Evolutionary conservation across 2,888 invertebrate species (phyloP).

Genomic region (Falcaria lacertinaria): DNA sequence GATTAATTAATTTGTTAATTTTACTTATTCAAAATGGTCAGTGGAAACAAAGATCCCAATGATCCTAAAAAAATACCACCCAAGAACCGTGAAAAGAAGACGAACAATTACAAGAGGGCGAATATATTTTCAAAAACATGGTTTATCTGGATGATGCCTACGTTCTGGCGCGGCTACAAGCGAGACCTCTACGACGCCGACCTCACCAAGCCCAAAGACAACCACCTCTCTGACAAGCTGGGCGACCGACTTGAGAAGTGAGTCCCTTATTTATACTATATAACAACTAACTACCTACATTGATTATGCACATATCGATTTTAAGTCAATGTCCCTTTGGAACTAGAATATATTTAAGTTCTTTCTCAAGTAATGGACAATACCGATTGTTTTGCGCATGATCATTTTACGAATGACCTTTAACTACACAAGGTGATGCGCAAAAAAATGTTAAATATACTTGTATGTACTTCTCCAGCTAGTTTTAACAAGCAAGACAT

Average conservation of each 20-base stretch:
- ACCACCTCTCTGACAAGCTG: slow-evolving; percentile 81
- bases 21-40: slow-evolving; percentile 58
- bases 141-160: slow-evolving; percentile 78
- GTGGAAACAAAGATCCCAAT: slow-evolving; percentile 66
- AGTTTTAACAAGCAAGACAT: slow-evolving; percentile 23
- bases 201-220: slow-evolving; percentile 83
- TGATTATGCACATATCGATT: neutral
- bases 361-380: neutral
- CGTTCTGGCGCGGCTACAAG: slow-evolving; percentile 80
- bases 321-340: too few species aligned
- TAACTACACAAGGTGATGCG: slow-evolving; percentile 34
- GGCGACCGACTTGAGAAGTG: slow-evolving; percentile 82
- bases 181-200: slow-evolving; percentile 83
- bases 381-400: slow-evolving; percentile 1
- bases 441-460: slow-evolving; percentile 22
- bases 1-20: slow-evolving; percentile 9
- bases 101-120: slow-evolving; percentile 66
- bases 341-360: too few species aligned
- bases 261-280: slow-evolving; percentile 30
- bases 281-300: slow-evolving; percentile 3
- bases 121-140: slow-evolving; percentile 65
- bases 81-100: slow-evolving; percentile 69
- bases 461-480: slow-evolving; percentile 13
- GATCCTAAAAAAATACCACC: slow-evolving; percentile 68
- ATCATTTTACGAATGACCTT: slow-evolving; percentile 33